phyloP scores from a whole-genome alignment of 2,113 vertebrate genomes.

The Gobio gobio region DNA sequence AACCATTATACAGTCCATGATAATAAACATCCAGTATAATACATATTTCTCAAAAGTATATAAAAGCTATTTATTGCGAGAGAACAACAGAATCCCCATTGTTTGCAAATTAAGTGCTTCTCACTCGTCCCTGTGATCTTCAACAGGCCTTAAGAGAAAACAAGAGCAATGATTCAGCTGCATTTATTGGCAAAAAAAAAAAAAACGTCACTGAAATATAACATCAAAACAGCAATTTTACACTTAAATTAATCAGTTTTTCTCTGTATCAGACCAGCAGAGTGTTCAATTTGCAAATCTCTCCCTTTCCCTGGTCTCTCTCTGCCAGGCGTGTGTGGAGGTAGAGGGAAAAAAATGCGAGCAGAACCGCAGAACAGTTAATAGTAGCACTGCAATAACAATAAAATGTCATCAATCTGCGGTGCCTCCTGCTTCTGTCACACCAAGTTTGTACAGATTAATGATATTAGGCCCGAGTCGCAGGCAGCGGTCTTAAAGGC shows the following conservation, averaged over 20 bases:
- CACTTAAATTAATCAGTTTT: slow-evolving; percentile 79
- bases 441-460: slow-evolving; percentile 87
- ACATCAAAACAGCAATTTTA: slow-evolving; percentile 79
- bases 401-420: slow-evolving; percentile 88
- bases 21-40: slow-evolving; percentile 47
- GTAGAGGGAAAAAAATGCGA: slow-evolving; percentile 68
- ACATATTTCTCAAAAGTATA: slow-evolving; percentile 31
- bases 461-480: slow-evolving; percentile 83
- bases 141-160: slow-evolving; percentile 53
- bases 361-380: slow-evolving; percentile 80
- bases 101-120: slow-evolving; percentile 61
- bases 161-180: slow-evolving; percentile 60
- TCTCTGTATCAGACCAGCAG: slow-evolving; percentile 70
- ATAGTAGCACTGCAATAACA: slow-evolving; percentile 84
- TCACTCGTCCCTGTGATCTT: slow-evolving; percentile 55
- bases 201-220: slow-evolving; percentile 68
- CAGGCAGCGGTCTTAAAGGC: slow-evolving; percentile 82
- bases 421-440: slow-evolving; percentile 84
- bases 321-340: slow-evolving; percentile 61
- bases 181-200: slow-evolving; percentile 65
- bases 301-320: slow-evolving; percentile 57
- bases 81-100: slow-evolving; percentile 34
- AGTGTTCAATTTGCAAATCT: slow-evolving; percentile 78
- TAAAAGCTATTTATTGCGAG: slow-evolving; percentile 26
- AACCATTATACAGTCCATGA: slow-evolving; percentile 25